These are phyloP conservation scores for Rattus rattus DNA, from an alignment of 2,113 vertebrate species.

Conservation along the genomic window DNA sequence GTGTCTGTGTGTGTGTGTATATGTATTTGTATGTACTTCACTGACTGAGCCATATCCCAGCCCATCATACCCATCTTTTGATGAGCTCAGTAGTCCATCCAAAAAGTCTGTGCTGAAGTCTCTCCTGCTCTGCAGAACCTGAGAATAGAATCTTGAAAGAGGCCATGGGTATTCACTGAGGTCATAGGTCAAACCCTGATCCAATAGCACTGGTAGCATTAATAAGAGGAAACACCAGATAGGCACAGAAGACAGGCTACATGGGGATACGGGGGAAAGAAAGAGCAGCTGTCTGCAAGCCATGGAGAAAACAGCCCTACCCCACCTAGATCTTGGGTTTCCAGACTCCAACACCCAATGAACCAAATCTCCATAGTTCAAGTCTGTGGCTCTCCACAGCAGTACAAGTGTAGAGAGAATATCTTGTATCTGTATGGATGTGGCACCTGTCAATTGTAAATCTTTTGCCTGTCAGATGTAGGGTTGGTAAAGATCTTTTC, in stretches of 20 bases:
- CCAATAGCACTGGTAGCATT: neutral
- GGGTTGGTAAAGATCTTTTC: too few species aligned
- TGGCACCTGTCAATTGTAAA: too few species aligned
- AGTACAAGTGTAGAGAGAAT: too few species aligned
- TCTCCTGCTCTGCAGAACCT: neutral
- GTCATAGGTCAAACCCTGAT: neutral
- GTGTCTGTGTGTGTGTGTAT: neutral
- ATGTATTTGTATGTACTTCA: neutral
- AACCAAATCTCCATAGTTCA: neutral
- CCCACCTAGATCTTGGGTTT: neutral
- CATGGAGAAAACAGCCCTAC: neutral
- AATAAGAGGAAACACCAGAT: too few species aligned
- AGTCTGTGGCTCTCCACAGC: accelerated
- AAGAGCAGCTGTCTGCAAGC: neutral
- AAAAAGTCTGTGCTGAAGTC: neutral
- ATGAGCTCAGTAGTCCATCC: neutral
- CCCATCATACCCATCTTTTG: neutral
- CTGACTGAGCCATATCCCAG: neutral
- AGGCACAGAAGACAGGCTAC: neutral
- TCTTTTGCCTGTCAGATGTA: too few species aligned
- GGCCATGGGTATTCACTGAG: neutral
- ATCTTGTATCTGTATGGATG: too few species aligned
- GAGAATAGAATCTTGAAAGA: neutral
- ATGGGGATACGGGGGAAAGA: neutral
- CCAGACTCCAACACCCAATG: neutral